phyloP scores from a whole-genome alignment of 35 echinoderm and acorn worm species.

The Stichopus chloronotus region DNA sequence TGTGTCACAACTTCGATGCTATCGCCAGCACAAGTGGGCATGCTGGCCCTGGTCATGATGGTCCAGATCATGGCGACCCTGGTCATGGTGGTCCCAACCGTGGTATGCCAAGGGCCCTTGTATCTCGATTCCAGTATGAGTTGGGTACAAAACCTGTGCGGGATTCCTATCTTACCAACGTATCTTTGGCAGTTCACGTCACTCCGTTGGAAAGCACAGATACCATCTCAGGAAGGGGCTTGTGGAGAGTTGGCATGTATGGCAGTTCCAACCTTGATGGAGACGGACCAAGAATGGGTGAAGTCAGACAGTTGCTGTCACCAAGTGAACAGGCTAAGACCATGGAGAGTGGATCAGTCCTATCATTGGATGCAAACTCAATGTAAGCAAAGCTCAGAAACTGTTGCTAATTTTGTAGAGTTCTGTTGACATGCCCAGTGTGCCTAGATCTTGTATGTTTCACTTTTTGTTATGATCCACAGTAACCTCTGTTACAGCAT shows the following conservation, averaged over 20 bases:
- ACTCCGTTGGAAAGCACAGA: background rate
- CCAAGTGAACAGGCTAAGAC: background rate
- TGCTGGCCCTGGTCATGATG: background rate
- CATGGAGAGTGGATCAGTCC: background rate
- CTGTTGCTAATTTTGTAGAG: no score
- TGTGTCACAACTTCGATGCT: background rate
- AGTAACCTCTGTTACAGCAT: no score
- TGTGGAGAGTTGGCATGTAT: slow-evolving; percentile 72
- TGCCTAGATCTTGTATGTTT: no score
- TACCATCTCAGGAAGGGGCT: slow-evolving; percentile 15
- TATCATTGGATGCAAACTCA: background rate
- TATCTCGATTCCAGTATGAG: background rate
- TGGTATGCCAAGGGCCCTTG: background rate
- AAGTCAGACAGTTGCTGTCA: slow-evolving; percentile 49
- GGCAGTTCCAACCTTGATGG: slow-evolving; percentile 65
- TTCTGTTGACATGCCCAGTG: no score
- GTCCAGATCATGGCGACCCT: background rate
- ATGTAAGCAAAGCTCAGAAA: background rate
- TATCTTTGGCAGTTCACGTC: background rate
- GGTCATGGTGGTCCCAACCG: background rate
- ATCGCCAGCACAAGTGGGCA: background rate
- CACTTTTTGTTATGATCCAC: no score
- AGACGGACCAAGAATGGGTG: slow-evolving; percentile 50
- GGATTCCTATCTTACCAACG: background rate
- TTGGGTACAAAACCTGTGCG: background rate